Evolutionary conservation across 2,888 invertebrate species (phyloP), one percentile per base, ranked within the genome.

Genomic region (Pasiphila rectangulata): DNA sequence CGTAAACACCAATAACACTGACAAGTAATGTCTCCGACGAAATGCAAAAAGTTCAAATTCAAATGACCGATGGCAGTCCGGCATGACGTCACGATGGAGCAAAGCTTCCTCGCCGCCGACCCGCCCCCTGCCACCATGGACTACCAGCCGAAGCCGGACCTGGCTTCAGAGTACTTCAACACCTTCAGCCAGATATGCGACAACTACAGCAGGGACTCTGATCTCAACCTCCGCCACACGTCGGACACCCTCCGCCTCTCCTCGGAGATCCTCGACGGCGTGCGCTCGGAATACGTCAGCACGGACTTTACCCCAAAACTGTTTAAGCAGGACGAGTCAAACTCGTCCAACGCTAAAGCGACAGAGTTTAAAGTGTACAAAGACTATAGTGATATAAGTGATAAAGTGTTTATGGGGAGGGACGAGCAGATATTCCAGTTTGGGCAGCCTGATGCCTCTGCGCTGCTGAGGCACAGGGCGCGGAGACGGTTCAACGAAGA

Each of bases 401-500:
- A 93, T 79, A 86, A 75, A 50, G 77, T 77, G 73, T 79, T 82
- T 36, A 36, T 78, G 24, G 75, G 68, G 5, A 80, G 79, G 36
- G 85, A 86, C 10, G 83, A 87, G 17, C 82, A 81, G 63, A 73
- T 85, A 54, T 88, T 87, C 50, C 81, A 81, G 59, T 88, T 88
- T 29, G 93, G 93, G 53, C 93, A 93, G 64, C 93, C 93, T 1
- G 88, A 88, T 36, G 85, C 88, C 10, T 83, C 87, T 64, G 91
- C 84, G 71, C 76, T 90, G 70, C 86, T 91, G 59, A 77, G 79
- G 79, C 90, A 79, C 59, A 70, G 79, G 56, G 90, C 87, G 42
- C 63, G 84, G 52, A 69, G 87, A 68, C 75, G 85, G 68, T 85
- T 71, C 46, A 76, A 83, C 17, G 87, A 85, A 63, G 86, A 86